Evolutionary conservation across 2,797 vertebrate species (phyloP).

Genomic region (Pyrocephalus nanus): DNA sequence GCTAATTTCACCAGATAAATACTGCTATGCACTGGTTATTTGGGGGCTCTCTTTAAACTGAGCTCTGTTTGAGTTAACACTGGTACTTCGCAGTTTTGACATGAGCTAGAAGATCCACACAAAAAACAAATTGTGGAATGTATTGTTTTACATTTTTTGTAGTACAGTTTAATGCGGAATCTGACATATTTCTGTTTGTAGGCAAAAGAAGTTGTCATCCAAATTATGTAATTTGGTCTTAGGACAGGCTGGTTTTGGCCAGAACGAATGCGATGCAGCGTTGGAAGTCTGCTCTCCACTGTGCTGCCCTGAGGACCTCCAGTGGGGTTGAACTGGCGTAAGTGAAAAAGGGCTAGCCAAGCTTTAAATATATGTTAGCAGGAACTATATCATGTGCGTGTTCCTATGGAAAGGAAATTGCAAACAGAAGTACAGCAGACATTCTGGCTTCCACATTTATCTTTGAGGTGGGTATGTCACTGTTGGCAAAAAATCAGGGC

Average conservation of each 20-base stretch:
- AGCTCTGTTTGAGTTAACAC: background rate
- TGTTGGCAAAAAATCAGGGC: slow-evolving; percentile 54
- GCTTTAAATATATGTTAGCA: slow-evolving; percentile 41
- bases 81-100: background rate
- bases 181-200: slow-evolving; percentile 1
- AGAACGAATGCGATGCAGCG: background rate
- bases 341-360: background rate
- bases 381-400: slow-evolving; percentile 1
- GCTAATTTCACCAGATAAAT: background rate
- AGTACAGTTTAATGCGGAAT: background rate
- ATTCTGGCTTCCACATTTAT: slow-evolving; percentile 51
- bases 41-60: background rate
- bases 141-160: background rate
- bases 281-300: background rate
- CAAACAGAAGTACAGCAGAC: slow-evolving; percentile 32
- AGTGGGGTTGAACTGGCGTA: background rate
- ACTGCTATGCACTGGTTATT: background rate
- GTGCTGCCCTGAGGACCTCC: slow-evolving; percentile 49
- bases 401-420: slow-evolving; percentile 60
- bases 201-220: background rate
- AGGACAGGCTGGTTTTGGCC: background rate
- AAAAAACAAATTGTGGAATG: background rate
- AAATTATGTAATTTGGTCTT: slow-evolving; percentile 28
- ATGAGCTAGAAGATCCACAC: background rate
- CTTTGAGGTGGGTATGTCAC: slow-evolving; percentile 56